phyloP scores from a whole-genome alignment of 2,888 invertebrate genomes.

The Platerodrilus igneus region DNA sequence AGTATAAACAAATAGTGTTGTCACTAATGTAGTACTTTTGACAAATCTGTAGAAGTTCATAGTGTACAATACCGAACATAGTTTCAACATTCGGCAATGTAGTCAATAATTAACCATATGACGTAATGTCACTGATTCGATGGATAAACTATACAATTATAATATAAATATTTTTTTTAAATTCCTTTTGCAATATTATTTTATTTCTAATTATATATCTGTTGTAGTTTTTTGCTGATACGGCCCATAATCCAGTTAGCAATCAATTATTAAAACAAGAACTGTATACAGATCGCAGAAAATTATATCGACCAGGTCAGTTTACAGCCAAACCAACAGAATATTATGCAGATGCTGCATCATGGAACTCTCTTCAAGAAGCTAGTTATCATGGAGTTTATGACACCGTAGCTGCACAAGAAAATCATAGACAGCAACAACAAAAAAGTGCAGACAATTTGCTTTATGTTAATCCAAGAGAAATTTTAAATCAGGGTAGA shows the following conservation, averaged over 20 bases:
- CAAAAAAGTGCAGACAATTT: constrained; percentile 33
- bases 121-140: no score
- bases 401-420: constrained; percentile 41
- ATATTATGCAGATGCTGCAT: constrained; percentile 48
- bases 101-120: no score
- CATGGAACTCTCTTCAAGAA: constrained; percentile 48
- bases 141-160: no score
- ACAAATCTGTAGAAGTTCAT: no score
- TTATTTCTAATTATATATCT: constrained; percentile 19
- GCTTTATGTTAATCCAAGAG: constrained; percentile 3
- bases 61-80: no score
- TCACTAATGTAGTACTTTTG: no score
- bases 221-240: constrained; percentile 80
- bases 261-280: constrained; percentile 60
- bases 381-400: constrained; percentile 40
- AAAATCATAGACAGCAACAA: constrained; percentile 32
- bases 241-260: constrained; percentile 84
- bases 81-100: no score
- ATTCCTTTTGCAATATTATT: constrained; percentile 5
- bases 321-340: constrained; percentile 18
- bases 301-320: constrained; percentile 20
- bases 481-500: constrained; percentile 6
- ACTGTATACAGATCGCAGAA: constrained; percentile 35
- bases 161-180: no score
- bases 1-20: no score